Conservation (phyloP, 2,888 invertebrate species). For the Dysmachus trigonus region DNA sequence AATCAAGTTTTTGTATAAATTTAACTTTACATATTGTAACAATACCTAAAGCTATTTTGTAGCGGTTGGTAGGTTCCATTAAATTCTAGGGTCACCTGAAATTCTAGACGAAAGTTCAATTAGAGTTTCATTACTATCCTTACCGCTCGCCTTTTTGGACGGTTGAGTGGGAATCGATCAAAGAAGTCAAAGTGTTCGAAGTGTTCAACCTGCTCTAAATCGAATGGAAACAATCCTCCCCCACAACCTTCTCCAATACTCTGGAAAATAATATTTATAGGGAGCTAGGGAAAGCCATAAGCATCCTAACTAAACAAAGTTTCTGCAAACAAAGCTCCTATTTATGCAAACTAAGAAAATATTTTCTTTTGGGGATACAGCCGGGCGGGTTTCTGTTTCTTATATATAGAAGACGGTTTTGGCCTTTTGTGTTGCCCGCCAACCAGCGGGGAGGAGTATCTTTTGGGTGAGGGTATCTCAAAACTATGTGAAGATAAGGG, state of each 20-base stretch:
- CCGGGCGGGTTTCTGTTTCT: background rate
- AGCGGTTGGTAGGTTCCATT: background rate
- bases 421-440: background rate
- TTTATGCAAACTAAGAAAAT: constrained; percentile 34
- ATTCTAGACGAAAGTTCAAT: background rate
- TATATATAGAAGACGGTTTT: background rate
- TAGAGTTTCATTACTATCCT: background rate
- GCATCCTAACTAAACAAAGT: constrained; percentile 23
- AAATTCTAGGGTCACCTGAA: background rate
- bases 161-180: background rate
- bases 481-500: constrained; percentile 21
- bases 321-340: constrained; percentile 30
- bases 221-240: background rate
- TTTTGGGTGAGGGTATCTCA: background rate
- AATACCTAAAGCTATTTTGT: background rate
- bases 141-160: background rate
- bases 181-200: constrained; percentile 2
- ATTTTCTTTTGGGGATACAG: constrained; percentile 4
- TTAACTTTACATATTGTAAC: background rate
- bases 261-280: background rate
- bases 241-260: background rate
- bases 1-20: background rate
- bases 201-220: background rate
- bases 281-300: background rate
- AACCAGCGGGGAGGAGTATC: background rate